Base-by-base conservation (phyloP, 2,888 invertebrate genomes). In the Drosophila cracens region DNA sequence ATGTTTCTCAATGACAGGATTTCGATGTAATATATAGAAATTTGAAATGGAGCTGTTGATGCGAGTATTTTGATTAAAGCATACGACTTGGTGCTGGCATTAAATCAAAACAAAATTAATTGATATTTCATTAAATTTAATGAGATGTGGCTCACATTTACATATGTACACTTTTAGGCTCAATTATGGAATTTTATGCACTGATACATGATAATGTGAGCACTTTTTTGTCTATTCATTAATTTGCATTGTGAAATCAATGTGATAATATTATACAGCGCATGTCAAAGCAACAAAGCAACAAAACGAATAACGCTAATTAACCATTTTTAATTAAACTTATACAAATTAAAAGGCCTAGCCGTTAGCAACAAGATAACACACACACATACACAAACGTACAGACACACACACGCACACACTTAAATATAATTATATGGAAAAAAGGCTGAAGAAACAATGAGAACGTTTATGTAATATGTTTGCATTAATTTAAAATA, bases 401-500 rank as follows among this genome's bases (percentile, higher is more conserved):
- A 43, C 21, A 43, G 4, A 38, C 43, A 59, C 46, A 59, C 61
- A 13, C 25, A n/a, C 49, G 33, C 54, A 36, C 49, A 57, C 52
- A 25, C 25, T 36, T 29, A 48, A 16, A 62, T 11, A 29, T 65
- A 58, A 65, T 54, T 52, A 48, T 63, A 73, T 29, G 52, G 21
- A 38, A 59, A 27, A 40, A 49, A 57, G 33, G 33, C 10, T 51
- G 51, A 69, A 52, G 38, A 49, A 54, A 70, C 61, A 73, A 70
- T 65, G 70, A 62, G 64, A 72, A 62, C 58, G 61, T 52, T 73
- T 59, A 43, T 68, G 49, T 66, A 52, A 77, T 70, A 79, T 66
- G 73, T 81, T 81, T 81, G 73, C 81, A 71, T 74, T 74, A 81
- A 79, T 70, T 66, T 74, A 61, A 79, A 80, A 75, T 81, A 78